Conservation (phyloP, 2,113 vertebrate genomes). For the Acanthochromis polyacanthus region DNA sequence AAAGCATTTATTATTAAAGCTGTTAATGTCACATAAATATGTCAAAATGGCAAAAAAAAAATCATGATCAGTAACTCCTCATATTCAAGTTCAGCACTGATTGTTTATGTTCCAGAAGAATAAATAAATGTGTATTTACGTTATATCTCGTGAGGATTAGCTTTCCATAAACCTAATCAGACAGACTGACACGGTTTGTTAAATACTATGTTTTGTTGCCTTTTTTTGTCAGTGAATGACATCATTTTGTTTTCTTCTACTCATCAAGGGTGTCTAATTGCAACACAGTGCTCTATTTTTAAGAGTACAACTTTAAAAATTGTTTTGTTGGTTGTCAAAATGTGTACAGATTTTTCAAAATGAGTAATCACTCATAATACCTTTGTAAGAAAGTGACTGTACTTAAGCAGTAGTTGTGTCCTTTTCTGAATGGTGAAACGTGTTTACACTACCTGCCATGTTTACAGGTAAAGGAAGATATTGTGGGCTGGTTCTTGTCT, state of each 20-base stretch:
- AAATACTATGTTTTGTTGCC: conserved; percentile 26
- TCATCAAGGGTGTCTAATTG: conserved; percentile 55
- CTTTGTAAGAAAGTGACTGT: conserved; percentile 55
- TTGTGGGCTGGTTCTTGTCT: conserved; percentile 68
- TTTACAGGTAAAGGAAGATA: conserved; percentile 75
- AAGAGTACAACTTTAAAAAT: conserved; percentile 62
- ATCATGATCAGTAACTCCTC: conserved; percentile 14
- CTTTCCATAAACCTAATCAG: conserved; percentile 9
- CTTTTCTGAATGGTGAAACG: conserved; percentile 62
- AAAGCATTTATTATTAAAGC: conserved; percentile 18
- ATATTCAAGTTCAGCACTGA: conserved; percentile 28
- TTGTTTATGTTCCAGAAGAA: conserved; percentile 13
- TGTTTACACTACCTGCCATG: conserved; percentile 79
- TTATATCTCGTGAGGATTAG: conserved; percentile 19
- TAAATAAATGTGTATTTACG: conserved; percentile 12
- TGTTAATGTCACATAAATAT: not conserved
- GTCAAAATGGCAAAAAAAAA: not conserved
- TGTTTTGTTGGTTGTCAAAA: conserved; percentile 48
- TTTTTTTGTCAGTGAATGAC: conserved; percentile 41
- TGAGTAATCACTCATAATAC: conserved; percentile 51
- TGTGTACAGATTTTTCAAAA: conserved; percentile 63
- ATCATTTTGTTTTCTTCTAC: conserved; percentile 44
- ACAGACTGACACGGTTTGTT: conserved; percentile 23
- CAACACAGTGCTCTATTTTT: conserved; percentile 72
- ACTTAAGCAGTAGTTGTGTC: conserved; percentile 48